These are phyloP conservation scores for Bombus breviceps DNA, from an alignment of 1,140 invertebrate genomes.

Conservation along the genomic window DNA sequence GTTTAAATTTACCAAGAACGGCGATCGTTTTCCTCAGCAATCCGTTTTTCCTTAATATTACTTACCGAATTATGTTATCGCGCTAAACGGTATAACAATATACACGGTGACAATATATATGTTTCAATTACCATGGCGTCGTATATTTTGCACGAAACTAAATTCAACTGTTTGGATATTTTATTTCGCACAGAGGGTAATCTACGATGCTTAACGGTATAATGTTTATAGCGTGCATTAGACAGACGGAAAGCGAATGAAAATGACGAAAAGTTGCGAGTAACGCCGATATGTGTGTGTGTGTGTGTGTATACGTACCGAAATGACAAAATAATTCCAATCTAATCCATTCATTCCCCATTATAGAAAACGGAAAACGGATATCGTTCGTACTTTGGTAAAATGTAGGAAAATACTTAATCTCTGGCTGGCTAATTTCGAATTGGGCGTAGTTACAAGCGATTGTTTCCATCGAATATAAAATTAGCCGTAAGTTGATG, in stretches of 20 bases:
- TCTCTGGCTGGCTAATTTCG: too few species aligned
- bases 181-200: neutral
- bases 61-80: neutral
- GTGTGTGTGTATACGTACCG: too few species aligned
- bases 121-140: neutral
- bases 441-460: too few species aligned
- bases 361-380: too few species aligned
- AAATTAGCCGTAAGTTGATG: too few species aligned
- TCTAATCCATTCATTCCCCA: rapidly evolving
- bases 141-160: neutral
- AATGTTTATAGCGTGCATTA: neutral
- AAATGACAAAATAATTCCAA: neutral
- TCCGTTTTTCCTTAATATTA: slow-evolving; percentile 2
- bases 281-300: too few species aligned
- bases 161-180: neutral
- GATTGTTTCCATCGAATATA: too few species aligned
- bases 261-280: neutral
- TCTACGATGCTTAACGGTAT: neutral
- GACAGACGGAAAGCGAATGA: neutral
- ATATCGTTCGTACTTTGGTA: too few species aligned
- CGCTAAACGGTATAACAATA: neutral
- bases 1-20: slow-evolving; percentile 38
- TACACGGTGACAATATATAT: neutral
- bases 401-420: too few species aligned
- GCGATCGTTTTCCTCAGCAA: neutral